phyloP scores from a whole-genome alignment of 2,797 vertebrate genomes.

The Intellagama lesueurii region DNA sequence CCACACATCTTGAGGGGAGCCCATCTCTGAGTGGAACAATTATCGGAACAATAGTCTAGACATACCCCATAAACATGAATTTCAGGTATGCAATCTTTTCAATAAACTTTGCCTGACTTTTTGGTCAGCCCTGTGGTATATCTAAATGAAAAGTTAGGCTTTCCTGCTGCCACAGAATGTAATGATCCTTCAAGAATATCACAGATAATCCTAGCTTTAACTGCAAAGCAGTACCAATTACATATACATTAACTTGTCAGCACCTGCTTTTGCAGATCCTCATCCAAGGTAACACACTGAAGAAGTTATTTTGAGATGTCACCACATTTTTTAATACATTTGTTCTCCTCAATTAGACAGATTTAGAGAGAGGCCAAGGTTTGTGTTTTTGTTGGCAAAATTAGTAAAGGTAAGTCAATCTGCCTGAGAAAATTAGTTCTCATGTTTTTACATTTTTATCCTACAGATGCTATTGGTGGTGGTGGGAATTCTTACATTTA shows the following conservation, averaged over 20 bases:
- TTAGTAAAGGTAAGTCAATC: constrained; percentile 34
- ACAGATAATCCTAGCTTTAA: neutral
- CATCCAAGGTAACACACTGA: constrained; percentile 8
- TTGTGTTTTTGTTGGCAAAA: constrained; percentile 36
- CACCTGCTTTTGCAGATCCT: neutral
- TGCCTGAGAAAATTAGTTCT: constrained; percentile 37
- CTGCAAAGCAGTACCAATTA: neutral
- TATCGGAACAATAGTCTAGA: neutral
- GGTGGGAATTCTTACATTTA: constrained; percentile 13
- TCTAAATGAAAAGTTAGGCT: constrained; percentile 8
- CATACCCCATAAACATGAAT: neutral
- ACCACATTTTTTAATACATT: constrained; percentile 22
- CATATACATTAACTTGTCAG: neutral
- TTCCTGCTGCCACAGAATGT: neutral
- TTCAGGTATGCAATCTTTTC: neutral
- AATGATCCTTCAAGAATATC: neutral
- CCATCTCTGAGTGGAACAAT: neutral
- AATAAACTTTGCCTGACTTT: neutral
- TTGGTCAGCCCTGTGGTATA: neutral
- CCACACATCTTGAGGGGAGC: neutral
- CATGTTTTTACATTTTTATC: constrained; percentile 21
- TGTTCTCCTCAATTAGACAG: constrained; percentile 25
- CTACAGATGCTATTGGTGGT: constrained; percentile 2
- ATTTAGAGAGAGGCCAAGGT: constrained; percentile 30
- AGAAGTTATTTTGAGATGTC: constrained; percentile 34